Evolutionary conservation across 2,888 invertebrate species (phyloP), one percentile per base, ranked within the genome.

Genomic region (Eutolmus rufibarbis): DNA sequence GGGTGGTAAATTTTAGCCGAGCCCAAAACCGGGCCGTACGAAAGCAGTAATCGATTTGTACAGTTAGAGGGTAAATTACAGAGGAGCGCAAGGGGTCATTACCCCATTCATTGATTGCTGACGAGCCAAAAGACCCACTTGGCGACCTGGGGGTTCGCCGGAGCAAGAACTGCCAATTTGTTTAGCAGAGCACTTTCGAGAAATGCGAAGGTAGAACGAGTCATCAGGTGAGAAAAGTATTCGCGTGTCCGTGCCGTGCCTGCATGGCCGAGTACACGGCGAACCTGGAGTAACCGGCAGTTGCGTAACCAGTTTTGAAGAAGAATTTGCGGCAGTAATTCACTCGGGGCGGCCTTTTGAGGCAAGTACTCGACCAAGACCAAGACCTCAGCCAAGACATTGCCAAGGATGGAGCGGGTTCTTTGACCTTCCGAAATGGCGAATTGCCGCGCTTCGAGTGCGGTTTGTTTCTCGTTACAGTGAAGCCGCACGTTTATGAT

Each of bases 301-400:
- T 79, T 79, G 79, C 79, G 79, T 79, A 79, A 79, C 79, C 79
- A 51, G 79, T 79, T 79, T 79, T 46, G 31, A 51, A 79, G 46
- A 79, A 79, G 79, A 79, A 79, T 79, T 79, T 51, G 51, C 51
- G 79, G 79, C 79, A 79, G 79, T 79, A 79, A 79, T 79, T 79
- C 79, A 79, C 79, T 79, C 31, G 28, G 28, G 78, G 79, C 19
- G 28, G 23, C 79, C 46, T 79, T 46, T 79, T 28, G 79, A 79
- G 79, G 78, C 79, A 79, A 79, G 31, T 79, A 79, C 66, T 66
- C 66, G 66, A 23, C 66, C 66, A 66, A 66, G 66, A 66, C n/a
- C 56, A 19, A 19, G n/a, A 56, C 43, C 43, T 16, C 74, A 31
- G 28, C 78, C 40, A 78, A n/a, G 78, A 78, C 46, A 79, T 79